A percentile compares a stretch with the other conserved stretches of the same genome.
phyloP scores from a whole-genome alignment of 2,888 invertebrate genomes.

The Gerosis bhagava region DNA sequence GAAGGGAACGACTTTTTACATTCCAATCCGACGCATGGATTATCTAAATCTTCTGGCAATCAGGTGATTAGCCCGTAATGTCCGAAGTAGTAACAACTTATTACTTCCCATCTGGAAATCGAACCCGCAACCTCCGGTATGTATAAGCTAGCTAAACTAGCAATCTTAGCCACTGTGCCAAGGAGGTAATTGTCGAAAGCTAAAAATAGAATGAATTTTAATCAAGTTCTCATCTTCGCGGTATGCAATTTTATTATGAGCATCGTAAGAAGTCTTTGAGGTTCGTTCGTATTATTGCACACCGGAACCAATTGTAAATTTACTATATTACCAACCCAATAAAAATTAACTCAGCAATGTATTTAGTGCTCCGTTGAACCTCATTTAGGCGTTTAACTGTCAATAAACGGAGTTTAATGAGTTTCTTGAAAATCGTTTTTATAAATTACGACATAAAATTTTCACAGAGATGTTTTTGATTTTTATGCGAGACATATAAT shows the following conservation, averaged over 20 bases:
- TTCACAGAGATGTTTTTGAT: slow-evolving; percentile 12
- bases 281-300: slow-evolving; percentile 8
- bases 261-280: slow-evolving; percentile 9
- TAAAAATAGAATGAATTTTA: too few species aligned
- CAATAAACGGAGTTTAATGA: slow-evolving; percentile 54
- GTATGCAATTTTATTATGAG: slow-evolving; percentile 14
- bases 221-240: too few species aligned
- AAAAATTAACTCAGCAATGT: slow-evolving; percentile 34
- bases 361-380: slow-evolving; percentile 42
- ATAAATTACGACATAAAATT: slow-evolving; percentile 45
- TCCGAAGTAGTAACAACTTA: too few species aligned
- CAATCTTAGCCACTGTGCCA: too few species aligned
- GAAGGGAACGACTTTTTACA: too few species aligned
- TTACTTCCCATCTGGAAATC: too few species aligned
- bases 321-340: slow-evolving; percentile 32
- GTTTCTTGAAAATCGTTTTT: slow-evolving; percentile 33
- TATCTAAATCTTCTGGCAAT: too few species aligned
- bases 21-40: too few species aligned
- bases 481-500: neutral
- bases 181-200: too few species aligned
- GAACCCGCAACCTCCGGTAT: too few species aligned
- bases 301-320: slow-evolving; percentile 38
- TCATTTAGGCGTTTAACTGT: slow-evolving; percentile 54
- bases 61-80: too few species aligned
- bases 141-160: too few species aligned